phyloP scores from a whole-genome alignment of 1,140 invertebrate genomes.

The Leptopilina boulardi region DNA sequence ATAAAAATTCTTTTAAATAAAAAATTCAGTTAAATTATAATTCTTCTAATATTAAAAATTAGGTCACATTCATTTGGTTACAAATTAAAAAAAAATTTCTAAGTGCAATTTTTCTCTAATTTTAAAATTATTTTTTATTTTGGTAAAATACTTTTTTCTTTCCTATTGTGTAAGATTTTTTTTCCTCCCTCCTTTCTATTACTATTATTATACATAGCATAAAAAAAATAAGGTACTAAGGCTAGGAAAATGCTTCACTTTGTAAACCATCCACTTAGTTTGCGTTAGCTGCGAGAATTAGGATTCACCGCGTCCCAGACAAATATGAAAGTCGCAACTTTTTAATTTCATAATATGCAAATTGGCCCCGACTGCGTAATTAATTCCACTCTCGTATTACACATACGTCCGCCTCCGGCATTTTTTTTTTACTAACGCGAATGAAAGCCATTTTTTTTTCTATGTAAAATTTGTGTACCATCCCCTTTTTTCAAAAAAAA shows the following conservation, averaged over 20 bases:
- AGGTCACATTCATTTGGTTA: no score
- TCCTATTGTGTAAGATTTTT: no score
- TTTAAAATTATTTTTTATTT: no score
- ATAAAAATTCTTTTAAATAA: no score
- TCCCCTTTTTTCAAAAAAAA: not conserved
- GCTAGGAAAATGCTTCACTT: conserved; percentile 22
- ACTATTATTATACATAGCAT: no score
- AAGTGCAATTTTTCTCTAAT: no score
- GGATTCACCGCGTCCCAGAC: conserved; percentile 53
- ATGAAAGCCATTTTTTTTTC: conserved; percentile 12
- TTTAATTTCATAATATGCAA: conserved; percentile 68
- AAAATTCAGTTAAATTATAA: no score
- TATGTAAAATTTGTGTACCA: not conserved
- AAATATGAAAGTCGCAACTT: conserved; percentile 63
- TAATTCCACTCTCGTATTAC: conserved; percentile 61
- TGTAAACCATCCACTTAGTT: conserved; percentile 44
- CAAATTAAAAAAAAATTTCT: no score
- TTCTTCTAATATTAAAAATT: no score
- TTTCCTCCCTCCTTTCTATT: no score
- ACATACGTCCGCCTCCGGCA: conserved; percentile 41
- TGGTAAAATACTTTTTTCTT: no score
- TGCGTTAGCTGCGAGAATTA: conserved; percentile 54
- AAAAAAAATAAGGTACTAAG: not conserved
- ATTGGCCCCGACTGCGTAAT: conserved; percentile 59
- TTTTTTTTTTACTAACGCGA: conserved; percentile 14